A percentile compares a stretch with the other conserved stretches of the same genome.
Evolutionary conservation across 2,797 vertebrate species (phyloP).

Genomic region (Acridotheres tristis): DNA sequence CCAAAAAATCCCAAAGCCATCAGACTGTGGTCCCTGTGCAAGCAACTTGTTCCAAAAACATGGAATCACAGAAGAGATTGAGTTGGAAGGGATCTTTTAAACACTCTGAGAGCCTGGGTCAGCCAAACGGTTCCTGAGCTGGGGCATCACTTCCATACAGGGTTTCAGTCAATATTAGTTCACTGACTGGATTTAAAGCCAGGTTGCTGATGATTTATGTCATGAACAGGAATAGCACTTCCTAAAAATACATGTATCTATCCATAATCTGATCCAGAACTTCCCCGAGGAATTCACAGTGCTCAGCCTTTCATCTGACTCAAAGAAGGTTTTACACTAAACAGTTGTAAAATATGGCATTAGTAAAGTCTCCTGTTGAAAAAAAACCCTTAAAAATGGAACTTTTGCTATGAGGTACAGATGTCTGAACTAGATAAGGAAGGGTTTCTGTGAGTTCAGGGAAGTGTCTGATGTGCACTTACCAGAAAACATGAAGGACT

Average conservation of each 20-base stretch:
- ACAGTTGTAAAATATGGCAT: not conserved
- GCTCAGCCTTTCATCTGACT: not conserved
- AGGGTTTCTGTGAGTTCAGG: not conserved
- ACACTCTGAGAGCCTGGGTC: not conserved
- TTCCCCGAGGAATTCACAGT: fast-evolving
- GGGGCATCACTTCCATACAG: not conserved
- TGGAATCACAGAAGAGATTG: not conserved
- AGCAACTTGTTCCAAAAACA: not conserved
- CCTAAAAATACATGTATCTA: fast-evolving
- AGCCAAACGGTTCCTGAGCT: not conserved
- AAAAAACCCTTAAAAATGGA: not conserved
- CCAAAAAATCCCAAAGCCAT: not conserved
- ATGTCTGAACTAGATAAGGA: not conserved
- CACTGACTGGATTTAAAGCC: not conserved
- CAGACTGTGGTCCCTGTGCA: too few species aligned
- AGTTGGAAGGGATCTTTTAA: not conserved
- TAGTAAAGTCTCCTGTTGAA: not conserved
- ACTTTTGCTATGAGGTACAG: not conserved
- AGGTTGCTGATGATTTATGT: not conserved
- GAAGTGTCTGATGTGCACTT: not conserved
- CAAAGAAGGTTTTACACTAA: not conserved
- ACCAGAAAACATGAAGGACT: not conserved
- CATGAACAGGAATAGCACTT: not conserved
- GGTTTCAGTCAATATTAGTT: not conserved
- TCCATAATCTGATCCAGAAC: not conserved